Base-by-base conservation (phyloP, 2,113 vertebrate genomes). In the Puma concolor region DNA sequence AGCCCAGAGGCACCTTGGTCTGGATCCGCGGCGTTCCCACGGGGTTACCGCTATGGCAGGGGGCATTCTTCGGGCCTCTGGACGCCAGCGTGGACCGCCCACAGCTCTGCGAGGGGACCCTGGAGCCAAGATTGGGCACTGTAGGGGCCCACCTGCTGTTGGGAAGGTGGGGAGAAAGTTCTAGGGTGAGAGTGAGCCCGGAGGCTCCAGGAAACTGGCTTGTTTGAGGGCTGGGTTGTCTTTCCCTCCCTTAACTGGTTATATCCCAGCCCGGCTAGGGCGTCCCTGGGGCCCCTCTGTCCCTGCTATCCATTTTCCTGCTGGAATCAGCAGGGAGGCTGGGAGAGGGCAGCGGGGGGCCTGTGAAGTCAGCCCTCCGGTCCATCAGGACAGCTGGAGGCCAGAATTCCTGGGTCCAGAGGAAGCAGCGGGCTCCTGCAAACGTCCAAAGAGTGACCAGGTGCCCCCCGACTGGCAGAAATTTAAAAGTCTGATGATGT, bases 151-250 rank as follows among this genome's bases (percentile, higher is more conserved):
- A 6, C 12, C 27, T 23, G 60, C 4, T 1, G 21, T 6, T 4
- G 50, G 54, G 60, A 60, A 31, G 38, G 52, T 3, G 0, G 8
- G 16, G 10, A 7, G 25, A 57, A 15, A 2, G 0, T 38, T 31
- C 9, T 6, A 7, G 14, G 88, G 21, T 3, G 31, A 14, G 15
- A 48, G 1, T 7, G 4, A 19, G 17, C n/a, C 50, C 23, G 21
- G 87, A 72, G 67, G 21, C 38, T 69, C 64, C 16, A 36, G 57
- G 66, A 81, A 60, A 54, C 69, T 4, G 54, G 54, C 44, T 33
- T 60, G n/a, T 71, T 36, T 14, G 38, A 4, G 41, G 48, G 16
- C 80, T 36, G 31, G 2, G 5, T 60, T 44, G 15, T 44, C 38
- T 29, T 33, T 5, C 21, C 31, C 66, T 87, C 36, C 31, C 7